phyloP scores from a whole-genome alignment of 2,113 vertebrate genomes.

The Australoheros scitulus region DNA sequence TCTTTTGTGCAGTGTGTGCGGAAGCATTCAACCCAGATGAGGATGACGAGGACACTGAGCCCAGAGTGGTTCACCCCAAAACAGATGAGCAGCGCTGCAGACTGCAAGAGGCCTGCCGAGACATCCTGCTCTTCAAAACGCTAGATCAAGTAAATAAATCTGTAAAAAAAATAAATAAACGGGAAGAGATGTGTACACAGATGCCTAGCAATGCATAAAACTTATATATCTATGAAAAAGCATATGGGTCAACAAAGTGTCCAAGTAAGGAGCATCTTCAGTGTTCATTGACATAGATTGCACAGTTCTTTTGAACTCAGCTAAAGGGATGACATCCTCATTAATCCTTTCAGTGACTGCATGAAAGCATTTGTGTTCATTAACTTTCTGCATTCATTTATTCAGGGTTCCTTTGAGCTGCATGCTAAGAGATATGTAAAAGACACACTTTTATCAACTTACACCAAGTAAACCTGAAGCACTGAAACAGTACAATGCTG shows the following conservation, averaged over 20 bases:
- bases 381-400: background rate
- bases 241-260: too few relatives aligned
- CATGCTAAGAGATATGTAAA: background rate
- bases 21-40: constrained; percentile 97
- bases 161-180: background rate
- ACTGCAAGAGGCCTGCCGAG: constrained; percentile 96
- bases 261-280: too few relatives aligned
- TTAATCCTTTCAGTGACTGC: background rate
- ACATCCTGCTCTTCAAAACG: constrained; percentile 97
- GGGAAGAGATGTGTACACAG: background rate
- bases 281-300: too few relatives aligned
- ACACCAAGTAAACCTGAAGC: background rate
- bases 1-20: constrained; percentile 87
- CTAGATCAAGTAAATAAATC: constrained; percentile 89
- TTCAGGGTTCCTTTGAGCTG: background rate
- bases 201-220: background rate
- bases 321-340: background rate
- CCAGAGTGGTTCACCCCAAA: constrained; percentile 96
- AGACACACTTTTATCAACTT: background rate
- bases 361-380: background rate
- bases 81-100: constrained; percentile 95
- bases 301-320: too few relatives aligned
- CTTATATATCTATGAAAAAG: background rate
- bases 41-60: constrained; percentile 96
- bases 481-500: background rate